Evolutionary conservation across 1,140 invertebrate genomes (phyloP).

Genomic region (Cyclina sinensis): DNA sequence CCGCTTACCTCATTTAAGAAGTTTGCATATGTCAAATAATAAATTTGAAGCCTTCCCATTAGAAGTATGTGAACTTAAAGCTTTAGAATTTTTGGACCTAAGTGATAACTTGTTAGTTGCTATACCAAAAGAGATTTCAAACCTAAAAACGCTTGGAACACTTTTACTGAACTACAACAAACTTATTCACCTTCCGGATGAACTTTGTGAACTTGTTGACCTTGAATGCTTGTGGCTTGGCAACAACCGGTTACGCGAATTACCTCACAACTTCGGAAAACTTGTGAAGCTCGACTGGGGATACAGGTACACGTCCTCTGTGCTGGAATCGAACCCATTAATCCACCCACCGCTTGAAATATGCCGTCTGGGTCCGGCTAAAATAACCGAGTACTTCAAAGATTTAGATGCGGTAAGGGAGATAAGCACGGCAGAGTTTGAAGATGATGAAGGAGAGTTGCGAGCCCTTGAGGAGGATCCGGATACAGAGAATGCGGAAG

Average conservation of each 20-base stretch:
- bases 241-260: conserved; percentile 81
- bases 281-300: conserved; percentile 85
- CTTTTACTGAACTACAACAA: conserved; percentile 85
- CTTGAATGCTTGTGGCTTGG: conserved; percentile 86
- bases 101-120: conserved; percentile 80
- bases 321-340: conserved; percentile 85
- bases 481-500: not conserved
- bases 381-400: conserved; percentile 76
- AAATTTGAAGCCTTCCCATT: conserved; percentile 83
- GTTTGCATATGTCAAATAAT: conserved; percentile 86
- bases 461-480: not conserved
- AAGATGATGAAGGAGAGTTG: conserved; percentile 41
- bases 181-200: conserved; percentile 83
- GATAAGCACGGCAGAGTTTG: conserved; percentile 43
- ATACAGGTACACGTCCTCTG: conserved; percentile 81
- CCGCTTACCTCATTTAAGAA: conserved; percentile 82
- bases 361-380: conserved; percentile 82
- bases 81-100: conserved; percentile 85
- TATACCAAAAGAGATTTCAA: conserved; percentile 82
- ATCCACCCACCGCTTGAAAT: conserved; percentile 84
- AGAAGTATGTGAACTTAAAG: conserved; percentile 79
- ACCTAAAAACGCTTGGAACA: conserved; percentile 83
- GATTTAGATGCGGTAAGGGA: conserved; percentile 38
- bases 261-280: conserved; percentile 84
- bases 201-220: conserved; percentile 80